A percentile compares a stretch with the other conserved stretches of the same genome.
phyloP scores from a whole-genome alignment of 2,888 invertebrate species.

The Branchellion lobata region DNA sequence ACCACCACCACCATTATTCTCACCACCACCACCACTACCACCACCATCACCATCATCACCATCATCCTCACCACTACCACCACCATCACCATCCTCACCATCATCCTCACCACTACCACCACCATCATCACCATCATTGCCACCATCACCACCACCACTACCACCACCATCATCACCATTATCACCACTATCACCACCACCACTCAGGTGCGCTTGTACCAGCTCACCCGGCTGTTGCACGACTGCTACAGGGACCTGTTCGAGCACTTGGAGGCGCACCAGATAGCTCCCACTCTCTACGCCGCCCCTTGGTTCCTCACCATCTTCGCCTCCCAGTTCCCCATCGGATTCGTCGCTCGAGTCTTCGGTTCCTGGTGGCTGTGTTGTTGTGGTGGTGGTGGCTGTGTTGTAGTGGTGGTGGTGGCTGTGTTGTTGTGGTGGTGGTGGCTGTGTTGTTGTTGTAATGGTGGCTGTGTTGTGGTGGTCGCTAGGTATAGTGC shows the following conservation, averaged over 20 bases:
- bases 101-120: background rate
- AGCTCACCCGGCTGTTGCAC: conserved; percentile 83
- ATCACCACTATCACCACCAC: background rate
- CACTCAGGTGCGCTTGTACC: conserved; percentile 79
- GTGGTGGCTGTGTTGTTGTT: background rate
- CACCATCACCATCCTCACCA: background rate
- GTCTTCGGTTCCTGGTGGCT: conserved; percentile 74
- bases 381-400: background rate
- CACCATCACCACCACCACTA: too few species aligned
- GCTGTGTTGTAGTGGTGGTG: background rate
- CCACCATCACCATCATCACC: background rate
- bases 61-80: background rate
- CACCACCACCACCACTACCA: background rate
- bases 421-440: background rate
- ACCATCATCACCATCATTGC: too few species aligned
- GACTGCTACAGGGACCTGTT: conserved; percentile 77
- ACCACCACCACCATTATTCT: background rate
- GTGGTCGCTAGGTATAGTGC: too few species aligned
- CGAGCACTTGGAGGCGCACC: conserved; percentile 76
- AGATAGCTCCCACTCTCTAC: conserved; percentile 88
- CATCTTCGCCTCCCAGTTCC: conserved; percentile 92
- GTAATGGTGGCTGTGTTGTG: background rate
- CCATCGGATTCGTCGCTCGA: conserved; percentile 88
- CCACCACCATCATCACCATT: too few species aligned
- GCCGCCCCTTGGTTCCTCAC: conserved; percentile 96